Percentiles rank a stretch among this genome's conserved stretches.
phyloP scores from a whole-genome alignment of 1,140 invertebrate genomes.

The Cyclina sinensis region DNA sequence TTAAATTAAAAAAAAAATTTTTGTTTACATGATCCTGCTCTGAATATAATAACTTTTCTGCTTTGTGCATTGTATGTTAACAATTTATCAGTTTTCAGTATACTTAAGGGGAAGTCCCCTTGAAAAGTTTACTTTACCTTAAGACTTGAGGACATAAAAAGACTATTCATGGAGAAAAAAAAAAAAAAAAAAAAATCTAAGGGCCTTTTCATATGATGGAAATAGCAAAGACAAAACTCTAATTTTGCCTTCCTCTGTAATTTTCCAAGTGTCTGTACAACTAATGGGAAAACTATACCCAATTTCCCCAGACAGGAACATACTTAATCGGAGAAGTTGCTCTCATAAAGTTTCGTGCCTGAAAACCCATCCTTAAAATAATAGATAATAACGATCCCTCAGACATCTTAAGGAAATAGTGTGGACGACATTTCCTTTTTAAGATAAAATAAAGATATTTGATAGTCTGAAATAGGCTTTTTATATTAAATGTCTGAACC shows the following conservation, averaged over 20 bases:
- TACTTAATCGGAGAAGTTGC: background rate
- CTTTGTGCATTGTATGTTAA: no score
- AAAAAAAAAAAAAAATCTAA: no score
- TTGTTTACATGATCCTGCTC: no score
- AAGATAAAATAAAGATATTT: constrained; percentile 29
- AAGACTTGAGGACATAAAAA: no score
- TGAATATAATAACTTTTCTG: no score
- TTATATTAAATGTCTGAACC: background rate
- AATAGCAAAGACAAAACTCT: background rate
- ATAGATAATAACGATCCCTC: constrained; percentile 22
- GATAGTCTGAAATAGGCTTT: background rate
- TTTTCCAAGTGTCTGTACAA: constrained; percentile 6
- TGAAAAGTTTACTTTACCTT: no score
- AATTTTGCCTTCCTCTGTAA: background rate
- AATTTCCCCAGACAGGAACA: constrained; percentile 22
- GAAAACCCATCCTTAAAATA: constrained; percentile 29
- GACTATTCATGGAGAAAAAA: no score
- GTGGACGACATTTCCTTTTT: constrained; percentile 20
- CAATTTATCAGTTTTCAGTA: no score
- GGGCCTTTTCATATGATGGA: background rate
- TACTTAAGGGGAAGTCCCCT: no score
- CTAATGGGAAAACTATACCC: constrained; percentile 3
- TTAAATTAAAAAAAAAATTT: no score
- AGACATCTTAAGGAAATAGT: constrained; percentile 18
- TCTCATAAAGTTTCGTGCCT: background rate